Evolutionary conservation across 2,888 invertebrate species (phyloP).

Genomic region (Poecilus cupreus): DNA sequence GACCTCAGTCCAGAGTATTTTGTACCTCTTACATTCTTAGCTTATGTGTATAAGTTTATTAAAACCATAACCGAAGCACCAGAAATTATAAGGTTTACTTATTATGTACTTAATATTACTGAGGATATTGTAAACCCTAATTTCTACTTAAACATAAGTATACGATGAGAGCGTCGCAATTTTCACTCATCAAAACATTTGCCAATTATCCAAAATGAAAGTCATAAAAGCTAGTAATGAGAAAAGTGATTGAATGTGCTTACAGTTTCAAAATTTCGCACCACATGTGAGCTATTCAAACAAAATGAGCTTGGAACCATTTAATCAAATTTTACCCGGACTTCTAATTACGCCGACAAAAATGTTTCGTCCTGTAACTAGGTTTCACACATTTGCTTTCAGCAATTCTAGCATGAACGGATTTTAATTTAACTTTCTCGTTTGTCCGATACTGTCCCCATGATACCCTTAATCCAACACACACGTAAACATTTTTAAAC

Average conservation of each 20-base stretch:
- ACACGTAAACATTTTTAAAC: neutral
- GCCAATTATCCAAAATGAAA: neutral
- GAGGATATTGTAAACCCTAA: no score
- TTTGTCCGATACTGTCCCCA: neutral
- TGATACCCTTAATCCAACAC: neutral
- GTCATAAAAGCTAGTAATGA: neutral
- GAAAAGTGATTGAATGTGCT: conserved; percentile 25
- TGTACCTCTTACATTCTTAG: no score
- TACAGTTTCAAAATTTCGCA: conserved; percentile 22
- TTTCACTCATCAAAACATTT: no score
- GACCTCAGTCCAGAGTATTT: no score
- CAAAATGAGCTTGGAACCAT: conserved; percentile 23
- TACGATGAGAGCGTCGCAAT: no score
- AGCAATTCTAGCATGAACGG: conserved; percentile 7
- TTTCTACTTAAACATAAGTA: no score
- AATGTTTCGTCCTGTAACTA: conserved; percentile 26
- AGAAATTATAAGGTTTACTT: no score
- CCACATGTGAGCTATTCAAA: conserved; percentile 35
- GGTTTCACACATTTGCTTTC: conserved; percentile 32
- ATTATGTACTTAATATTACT: no score
- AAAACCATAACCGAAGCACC: no score
- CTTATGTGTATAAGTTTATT: no score
- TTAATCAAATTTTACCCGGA: conserved; percentile 33
- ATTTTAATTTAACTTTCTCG: conserved; percentile 29
- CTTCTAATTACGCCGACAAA: conserved; percentile 14